Percentiles rank a stretch among this genome's conserved stretches.
Evolutionary conservation across 1,140 invertebrate genomes (phyloP).

Genomic region (Drosophila saltans): DNA sequence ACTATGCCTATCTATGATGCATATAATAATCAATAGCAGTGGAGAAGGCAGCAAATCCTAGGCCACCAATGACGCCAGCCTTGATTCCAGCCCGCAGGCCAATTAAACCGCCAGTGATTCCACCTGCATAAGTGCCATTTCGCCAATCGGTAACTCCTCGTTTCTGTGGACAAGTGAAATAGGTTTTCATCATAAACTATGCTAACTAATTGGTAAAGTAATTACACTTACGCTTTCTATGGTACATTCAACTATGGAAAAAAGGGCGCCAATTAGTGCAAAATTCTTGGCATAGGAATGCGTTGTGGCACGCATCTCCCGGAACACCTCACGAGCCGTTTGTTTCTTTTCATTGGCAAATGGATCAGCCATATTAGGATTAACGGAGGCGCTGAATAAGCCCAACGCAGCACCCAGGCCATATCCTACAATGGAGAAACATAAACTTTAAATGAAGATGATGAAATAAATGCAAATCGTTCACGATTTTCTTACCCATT

Average conservation of each 20-base stretch:
- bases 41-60: constrained; percentile 98
- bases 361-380: constrained; percentile 90
- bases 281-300: constrained; percentile 98
- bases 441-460: background rate
- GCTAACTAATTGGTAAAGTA: too few species aligned
- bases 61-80: constrained; percentile 95
- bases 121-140: constrained; percentile 97
- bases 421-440: constrained; percentile 88
- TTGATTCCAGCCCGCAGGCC: constrained; percentile 97
- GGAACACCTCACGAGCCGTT: constrained; percentile 91
- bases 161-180: constrained; percentile 85
- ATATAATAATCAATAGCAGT: constrained; percentile 98
- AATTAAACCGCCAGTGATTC: constrained; percentile 96
- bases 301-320: constrained; percentile 96
- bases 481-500: constrained; percentile 86
- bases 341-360: constrained; percentile 90
- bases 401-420: constrained; percentile 96
- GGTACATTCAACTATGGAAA: constrained; percentile 95
- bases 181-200: too few species aligned
- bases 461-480: background rate
- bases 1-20: constrained; percentile 83
- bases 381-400: constrained; percentile 97
- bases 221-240: constrained; percentile 90
- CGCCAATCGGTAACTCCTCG: constrained; percentile 97
- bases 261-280: constrained; percentile 96